A percentile compares a stretch with the other conserved stretches of the same genome.
phyloP scores from a whole-genome alignment of 2,797 vertebrate genomes.

The Babyrousa celebensis region DNA sequence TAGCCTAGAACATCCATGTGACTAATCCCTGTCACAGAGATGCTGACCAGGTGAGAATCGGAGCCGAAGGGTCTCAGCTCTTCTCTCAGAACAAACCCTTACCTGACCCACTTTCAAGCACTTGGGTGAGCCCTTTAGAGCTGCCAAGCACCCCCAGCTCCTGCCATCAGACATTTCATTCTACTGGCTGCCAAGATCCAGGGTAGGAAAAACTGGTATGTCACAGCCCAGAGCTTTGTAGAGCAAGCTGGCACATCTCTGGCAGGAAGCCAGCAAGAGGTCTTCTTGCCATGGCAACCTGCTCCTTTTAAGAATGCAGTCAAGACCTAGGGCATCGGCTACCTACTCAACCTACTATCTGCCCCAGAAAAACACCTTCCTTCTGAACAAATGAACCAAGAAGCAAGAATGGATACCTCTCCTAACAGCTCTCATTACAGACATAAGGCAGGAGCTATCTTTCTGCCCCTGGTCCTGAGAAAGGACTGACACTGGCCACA shows the following conservation, averaged over 20 bases:
- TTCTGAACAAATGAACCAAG: constrained; percentile 43
- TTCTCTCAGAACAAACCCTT: constrained; percentile 24
- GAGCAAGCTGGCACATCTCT: not conserved
- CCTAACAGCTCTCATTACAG: constrained; percentile 6
- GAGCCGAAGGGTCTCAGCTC: not conserved
- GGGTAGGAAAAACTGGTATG: not conserved
- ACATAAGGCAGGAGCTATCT: constrained; percentile 35
- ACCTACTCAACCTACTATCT: not conserved
- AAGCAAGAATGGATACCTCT: not conserved
- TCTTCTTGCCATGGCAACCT: not conserved
- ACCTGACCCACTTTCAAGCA: not conserved
- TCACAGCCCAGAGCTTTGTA: constrained; percentile 4
- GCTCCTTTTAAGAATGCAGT: not conserved
- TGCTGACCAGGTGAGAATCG: not conserved
- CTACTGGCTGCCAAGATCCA: constrained; percentile 36
- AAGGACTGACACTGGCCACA: constrained; percentile 33
- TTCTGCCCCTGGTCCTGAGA: not conserved
- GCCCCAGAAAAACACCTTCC: constrained; percentile 35
- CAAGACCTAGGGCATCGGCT: not conserved
- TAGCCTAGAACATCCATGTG: not conserved
- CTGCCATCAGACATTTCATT: constrained; percentile 56
- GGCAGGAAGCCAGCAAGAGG: not conserved
- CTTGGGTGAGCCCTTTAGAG: constrained; percentile 7
- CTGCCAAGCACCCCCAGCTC: constrained; percentile 2
- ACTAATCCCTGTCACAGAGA: not conserved